Percentiles rank a stretch among this genome's conserved stretches.
These are phyloP conservation scores for Paragorgia papillata DNA, from an alignment of 92 coral and sea anemone genomes.

Conservation along the genomic window DNA sequence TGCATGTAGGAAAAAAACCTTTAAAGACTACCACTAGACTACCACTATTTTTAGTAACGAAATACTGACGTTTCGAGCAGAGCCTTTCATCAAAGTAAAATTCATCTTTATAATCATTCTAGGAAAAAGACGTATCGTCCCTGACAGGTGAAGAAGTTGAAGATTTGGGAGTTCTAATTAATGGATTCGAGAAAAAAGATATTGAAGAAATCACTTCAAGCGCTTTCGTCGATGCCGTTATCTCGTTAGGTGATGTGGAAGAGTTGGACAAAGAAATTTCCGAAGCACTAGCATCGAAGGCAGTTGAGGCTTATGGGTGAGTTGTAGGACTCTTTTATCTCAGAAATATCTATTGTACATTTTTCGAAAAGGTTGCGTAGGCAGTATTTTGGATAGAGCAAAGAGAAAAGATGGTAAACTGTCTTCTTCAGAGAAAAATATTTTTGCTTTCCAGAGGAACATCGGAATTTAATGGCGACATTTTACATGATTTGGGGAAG, in stretches of 20 bases:
- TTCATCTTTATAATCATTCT: no score
- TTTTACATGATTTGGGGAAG: slow-evolving; percentile 22
- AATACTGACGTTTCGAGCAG: no score
- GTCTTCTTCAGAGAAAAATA: no score
- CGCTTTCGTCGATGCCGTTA: slow-evolving; percentile 54
- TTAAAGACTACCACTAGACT: no score
- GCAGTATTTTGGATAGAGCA: no score
- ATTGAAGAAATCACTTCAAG: slow-evolving; percentile 27
- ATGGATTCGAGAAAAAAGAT: slow-evolving; percentile 61
- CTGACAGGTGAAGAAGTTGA: slow-evolving; percentile 63
- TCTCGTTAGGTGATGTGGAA: slow-evolving; percentile 54
- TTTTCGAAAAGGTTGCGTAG: no score
- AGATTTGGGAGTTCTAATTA: slow-evolving; percentile 61
- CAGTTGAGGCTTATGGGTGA: slow-evolving; percentile 55
- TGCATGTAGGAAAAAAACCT: no score
- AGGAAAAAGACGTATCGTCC: slow-evolving; percentile 56
- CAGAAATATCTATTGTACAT: no score
- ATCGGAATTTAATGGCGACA: slow-evolving; percentile 5
- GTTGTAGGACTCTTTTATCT: slow-evolving; percentile 9
- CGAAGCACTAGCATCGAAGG: slow-evolving; percentile 52
- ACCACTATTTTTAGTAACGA: no score
- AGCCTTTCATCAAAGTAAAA: no score
- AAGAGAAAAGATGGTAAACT: no score
- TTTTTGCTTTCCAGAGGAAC: slow-evolving; percentile 34
- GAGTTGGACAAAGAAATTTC: slow-evolving; percentile 50